phyloP scores from a whole-genome alignment of 2,113 vertebrate species.

The Cacatua alba region DNA sequence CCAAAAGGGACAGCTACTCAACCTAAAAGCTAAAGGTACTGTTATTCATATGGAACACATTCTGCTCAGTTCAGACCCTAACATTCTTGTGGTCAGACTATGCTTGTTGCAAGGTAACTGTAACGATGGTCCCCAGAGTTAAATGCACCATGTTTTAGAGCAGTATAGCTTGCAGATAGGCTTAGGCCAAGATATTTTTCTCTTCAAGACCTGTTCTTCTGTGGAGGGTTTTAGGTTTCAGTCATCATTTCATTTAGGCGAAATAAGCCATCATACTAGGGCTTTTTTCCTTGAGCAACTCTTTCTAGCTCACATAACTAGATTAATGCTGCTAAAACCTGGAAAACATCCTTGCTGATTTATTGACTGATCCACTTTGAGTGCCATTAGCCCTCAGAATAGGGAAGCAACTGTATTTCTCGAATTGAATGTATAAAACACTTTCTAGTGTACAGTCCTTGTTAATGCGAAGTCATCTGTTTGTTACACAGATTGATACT shows the following conservation, averaged over 20 bases:
- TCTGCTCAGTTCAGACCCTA: not conserved
- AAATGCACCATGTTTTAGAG: not conserved
- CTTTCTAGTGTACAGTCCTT: not conserved
- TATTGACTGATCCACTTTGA: not conserved
- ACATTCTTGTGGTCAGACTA: not conserved
- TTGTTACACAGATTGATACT: not conserved
- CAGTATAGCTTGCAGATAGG: not conserved
- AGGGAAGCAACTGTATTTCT: not conserved
- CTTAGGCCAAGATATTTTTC: not conserved
- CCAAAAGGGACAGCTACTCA: not conserved
- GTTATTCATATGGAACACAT: fast-evolving
- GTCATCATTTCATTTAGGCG: not conserved
- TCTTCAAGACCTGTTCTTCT: not conserved
- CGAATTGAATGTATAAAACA: not conserved
- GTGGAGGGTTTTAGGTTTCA: not conserved
- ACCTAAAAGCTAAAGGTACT: not conserved
- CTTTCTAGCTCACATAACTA: not conserved
- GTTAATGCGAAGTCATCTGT: not conserved
- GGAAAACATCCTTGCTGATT: not conserved
- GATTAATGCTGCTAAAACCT: not conserved
- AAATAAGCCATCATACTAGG: not conserved
- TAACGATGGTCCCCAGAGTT: not conserved
- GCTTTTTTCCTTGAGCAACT: not conserved
- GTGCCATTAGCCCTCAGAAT: not conserved
- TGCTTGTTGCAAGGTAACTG: not conserved